Percentiles rank a stretch among this genome's conserved stretches.
phyloP scores from a whole-genome alignment of 2,797 vertebrate species.

The Peromyscus melanophrys region DNA sequence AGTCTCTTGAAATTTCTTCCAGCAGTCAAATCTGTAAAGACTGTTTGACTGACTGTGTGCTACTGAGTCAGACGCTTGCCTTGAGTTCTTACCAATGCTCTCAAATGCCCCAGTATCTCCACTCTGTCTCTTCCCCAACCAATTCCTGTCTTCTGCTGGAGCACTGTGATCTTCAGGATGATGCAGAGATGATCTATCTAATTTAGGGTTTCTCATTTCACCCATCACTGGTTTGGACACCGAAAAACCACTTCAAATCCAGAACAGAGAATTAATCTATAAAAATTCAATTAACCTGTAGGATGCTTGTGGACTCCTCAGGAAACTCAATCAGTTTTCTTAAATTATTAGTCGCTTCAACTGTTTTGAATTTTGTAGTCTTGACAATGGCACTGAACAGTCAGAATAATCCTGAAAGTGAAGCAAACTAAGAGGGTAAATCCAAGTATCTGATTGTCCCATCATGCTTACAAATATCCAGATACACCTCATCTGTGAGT shows the following conservation, averaged over 20 bases:
- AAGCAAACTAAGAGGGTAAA: conserved; percentile 59
- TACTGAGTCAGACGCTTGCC: not conserved
- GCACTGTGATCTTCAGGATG: not conserved
- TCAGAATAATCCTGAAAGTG: conserved; percentile 72
- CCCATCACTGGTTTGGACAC: conserved; percentile 82
- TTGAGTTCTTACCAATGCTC: not conserved
- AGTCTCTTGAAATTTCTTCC: not conserved
- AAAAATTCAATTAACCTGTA: conserved; percentile 90
- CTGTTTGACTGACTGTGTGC: not conserved
- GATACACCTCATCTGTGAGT: conserved; percentile 18
- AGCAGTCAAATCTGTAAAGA: not conserved
- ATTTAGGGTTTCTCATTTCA: conserved; percentile 83
- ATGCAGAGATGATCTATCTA: conserved; percentile 78
- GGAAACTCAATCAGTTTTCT: conserved; percentile 83
- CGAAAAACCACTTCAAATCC: conserved; percentile 81
- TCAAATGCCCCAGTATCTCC: not conserved
- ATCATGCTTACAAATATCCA: conserved; percentile 20
- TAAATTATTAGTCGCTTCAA: conserved; percentile 82
- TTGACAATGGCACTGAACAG: conserved; percentile 34
- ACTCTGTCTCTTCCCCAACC: not conserved
- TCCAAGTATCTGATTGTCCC: conserved; percentile 25
- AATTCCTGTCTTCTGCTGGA: not conserved
- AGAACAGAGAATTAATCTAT: conserved; percentile 87
- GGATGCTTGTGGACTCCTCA: conserved; percentile 84
- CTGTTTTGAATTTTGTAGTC: conserved; percentile 74